Conservation (phyloP, 2,113 vertebrate species). For the Pantherophis guttatus region DNA sequence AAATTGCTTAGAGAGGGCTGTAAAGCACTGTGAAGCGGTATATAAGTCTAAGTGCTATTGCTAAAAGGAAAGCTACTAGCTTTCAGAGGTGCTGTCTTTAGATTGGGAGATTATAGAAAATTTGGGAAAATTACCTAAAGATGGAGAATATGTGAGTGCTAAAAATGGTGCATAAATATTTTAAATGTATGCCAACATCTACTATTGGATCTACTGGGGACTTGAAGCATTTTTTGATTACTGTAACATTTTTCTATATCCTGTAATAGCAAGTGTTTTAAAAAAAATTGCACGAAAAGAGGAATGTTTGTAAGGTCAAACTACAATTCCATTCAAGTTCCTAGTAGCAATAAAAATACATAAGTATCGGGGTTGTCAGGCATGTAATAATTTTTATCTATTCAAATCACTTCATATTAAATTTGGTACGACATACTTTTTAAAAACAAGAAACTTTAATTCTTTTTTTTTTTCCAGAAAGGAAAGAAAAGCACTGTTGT, state of each 20-base stretch:
- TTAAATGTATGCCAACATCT: slow-evolving; percentile 39
- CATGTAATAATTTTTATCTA: slow-evolving; percentile 52
- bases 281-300: slow-evolving; percentile 67
- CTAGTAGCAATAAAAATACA: slow-evolving; percentile 61
- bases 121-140: background rate
- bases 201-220: slow-evolving; percentile 54
- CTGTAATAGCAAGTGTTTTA: slow-evolving; percentile 56
- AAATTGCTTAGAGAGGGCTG: background rate
- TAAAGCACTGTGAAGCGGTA: background rate
- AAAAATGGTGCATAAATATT: background rate
- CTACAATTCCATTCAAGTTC: slow-evolving; percentile 65
- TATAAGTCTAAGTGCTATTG: background rate
- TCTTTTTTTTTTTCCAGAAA: slow-evolving; percentile 47
- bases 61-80: background rate
- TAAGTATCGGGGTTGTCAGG: slow-evolving; percentile 49
- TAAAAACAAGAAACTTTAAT: slow-evolving; percentile 48
- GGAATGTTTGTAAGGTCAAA: slow-evolving; percentile 60
- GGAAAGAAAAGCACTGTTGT: slow-evolving; percentile 19
- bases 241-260: slow-evolving; percentile 40
- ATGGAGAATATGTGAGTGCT: background rate
- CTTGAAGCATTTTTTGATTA: slow-evolving; percentile 51
- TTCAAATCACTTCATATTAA: slow-evolving; percentile 41
- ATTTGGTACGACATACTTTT: slow-evolving; percentile 47
- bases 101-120: background rate
- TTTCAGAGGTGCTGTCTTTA: background rate